phyloP scores from a whole-genome alignment of 2,797 vertebrate species.

The Lepilemur septentrionalis region DNA sequence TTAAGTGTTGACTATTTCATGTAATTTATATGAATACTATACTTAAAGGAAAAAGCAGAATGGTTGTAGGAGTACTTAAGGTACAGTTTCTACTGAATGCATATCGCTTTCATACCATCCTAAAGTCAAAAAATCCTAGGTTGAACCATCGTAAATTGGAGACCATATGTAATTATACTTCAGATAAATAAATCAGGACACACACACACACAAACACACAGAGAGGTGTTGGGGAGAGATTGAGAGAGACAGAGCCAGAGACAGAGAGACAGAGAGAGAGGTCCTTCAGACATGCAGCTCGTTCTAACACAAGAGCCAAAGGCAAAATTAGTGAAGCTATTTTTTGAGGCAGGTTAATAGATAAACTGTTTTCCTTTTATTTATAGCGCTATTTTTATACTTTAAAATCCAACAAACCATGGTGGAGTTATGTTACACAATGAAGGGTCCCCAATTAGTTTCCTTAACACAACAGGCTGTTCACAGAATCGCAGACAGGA shows the following conservation, averaged over 20 bases:
- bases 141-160: not conserved
- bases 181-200: not conserved
- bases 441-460: constrained; percentile 33
- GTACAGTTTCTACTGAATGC: not conserved
- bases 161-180: not conserved
- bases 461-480: not conserved
- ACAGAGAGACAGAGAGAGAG: not conserved
- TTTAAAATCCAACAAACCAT: constrained; percentile 31
- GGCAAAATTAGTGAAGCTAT: not conserved
- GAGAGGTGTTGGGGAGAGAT: too few relatives aligned
- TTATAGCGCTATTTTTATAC: constrained; percentile 38
- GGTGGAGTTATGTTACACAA: not conserved
- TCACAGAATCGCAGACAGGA: not conserved
- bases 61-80: not conserved
- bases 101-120: not conserved
- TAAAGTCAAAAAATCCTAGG: not conserved
- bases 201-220: not conserved
- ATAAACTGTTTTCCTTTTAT: constrained; percentile 36
- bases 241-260: not conserved
- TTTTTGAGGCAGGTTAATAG: not conserved
- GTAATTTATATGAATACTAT: not conserved
- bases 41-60: not conserved
- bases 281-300: not conserved
- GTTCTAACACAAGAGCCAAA: not conserved
- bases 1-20: not conserved